These are phyloP conservation scores for Caenorhabditis parvicauda DNA, from an alignment of 2,888 invertebrate genomes.

Conservation along the genomic window DNA sequence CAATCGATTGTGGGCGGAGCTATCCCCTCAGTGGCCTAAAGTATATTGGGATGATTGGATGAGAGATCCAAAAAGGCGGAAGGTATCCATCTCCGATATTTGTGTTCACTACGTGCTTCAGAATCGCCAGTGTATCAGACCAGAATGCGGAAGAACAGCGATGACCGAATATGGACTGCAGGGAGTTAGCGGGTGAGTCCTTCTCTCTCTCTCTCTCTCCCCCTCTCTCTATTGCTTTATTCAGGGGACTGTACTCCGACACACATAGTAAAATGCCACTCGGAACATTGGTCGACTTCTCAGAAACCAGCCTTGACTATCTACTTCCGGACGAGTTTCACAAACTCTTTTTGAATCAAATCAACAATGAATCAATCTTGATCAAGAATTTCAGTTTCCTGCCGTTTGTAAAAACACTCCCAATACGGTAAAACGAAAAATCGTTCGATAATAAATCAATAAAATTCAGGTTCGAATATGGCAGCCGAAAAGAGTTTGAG, in stretches of 20 bases:
- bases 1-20: conserved; percentile 75
- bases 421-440: too few relatives aligned
- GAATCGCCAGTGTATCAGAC: conserved; percentile 37
- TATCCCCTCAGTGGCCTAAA: conserved; percentile 79
- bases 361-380: too few relatives aligned
- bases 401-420: too few relatives aligned
- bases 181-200: conserved; percentile 74
- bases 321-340: too few relatives aligned
- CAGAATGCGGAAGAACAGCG: conserved; percentile 73
- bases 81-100: conserved; percentile 64
- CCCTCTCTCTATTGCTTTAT: too few relatives aligned
- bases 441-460: too few relatives aligned
- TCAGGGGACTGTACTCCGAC: conserved; percentile 91
- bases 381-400: too few relatives aligned
- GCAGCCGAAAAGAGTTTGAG: conserved; percentile 49
- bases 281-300: too few relatives aligned
- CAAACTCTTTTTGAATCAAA: too few relatives aligned
- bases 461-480: conserved; percentile 41
- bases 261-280: too few relatives aligned
- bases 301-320: conserved; percentile 82
- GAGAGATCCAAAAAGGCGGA: conserved; percentile 83
- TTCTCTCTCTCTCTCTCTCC: too few relatives aligned
- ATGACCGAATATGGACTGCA: conserved; percentile 84
- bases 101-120: not conserved
- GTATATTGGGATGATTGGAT: conserved; percentile 97